Percentiles rank a stretch among this genome's conserved stretches.
Evolutionary conservation across 2,888 invertebrate species (phyloP).

Genomic region (Tetragonula carbonaria): DNA sequence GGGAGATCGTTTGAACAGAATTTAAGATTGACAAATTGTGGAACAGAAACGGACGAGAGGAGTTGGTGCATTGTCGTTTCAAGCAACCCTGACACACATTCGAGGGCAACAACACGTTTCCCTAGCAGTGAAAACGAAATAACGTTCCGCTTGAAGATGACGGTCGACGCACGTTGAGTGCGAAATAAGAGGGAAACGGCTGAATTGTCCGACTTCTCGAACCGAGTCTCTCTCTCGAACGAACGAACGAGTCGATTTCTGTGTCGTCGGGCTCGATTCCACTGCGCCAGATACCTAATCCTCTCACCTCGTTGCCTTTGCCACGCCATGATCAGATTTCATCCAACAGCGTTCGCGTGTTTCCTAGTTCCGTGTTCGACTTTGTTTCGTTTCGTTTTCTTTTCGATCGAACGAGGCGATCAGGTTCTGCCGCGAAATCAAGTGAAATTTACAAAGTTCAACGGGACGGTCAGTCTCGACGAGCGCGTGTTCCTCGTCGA

Average conservation of each 20-base stretch:
- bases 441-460: not conserved
- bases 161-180: slow-evolving; percentile 42
- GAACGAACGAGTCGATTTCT: slow-evolving; percentile 32
- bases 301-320: slow-evolving; percentile 42
- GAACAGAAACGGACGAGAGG: not conserved
- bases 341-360: slow-evolving; percentile 29
- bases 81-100: slow-evolving; percentile 59
- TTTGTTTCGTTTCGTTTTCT: slow-evolving; percentile 8
- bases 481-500: too few relatives aligned
- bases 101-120: slow-evolving; percentile 25
- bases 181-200: slow-evolving; percentile 64
- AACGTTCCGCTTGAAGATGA: slow-evolving; percentile 48
- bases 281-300: slow-evolving; percentile 51
- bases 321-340: slow-evolving; percentile 41
- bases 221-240: slow-evolving; percentile 11
- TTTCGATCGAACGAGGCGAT: not conserved
- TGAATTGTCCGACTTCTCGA: slow-evolving; percentile 52
- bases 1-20: not conserved
- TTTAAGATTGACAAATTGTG: not conserved
- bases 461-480: too few relatives aligned
- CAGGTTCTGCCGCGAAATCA: not conserved
- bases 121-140: slow-evolving; percentile 64
- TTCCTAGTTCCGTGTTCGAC: slow-evolving; percentile 42
- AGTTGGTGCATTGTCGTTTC: not conserved
- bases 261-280: slow-evolving; percentile 47